A percentile compares a stretch with the other conserved stretches of the same genome.
Evolutionary conservation across 2,797 vertebrate genomes (phyloP).

Genomic region (Diplodus sargus): DNA sequence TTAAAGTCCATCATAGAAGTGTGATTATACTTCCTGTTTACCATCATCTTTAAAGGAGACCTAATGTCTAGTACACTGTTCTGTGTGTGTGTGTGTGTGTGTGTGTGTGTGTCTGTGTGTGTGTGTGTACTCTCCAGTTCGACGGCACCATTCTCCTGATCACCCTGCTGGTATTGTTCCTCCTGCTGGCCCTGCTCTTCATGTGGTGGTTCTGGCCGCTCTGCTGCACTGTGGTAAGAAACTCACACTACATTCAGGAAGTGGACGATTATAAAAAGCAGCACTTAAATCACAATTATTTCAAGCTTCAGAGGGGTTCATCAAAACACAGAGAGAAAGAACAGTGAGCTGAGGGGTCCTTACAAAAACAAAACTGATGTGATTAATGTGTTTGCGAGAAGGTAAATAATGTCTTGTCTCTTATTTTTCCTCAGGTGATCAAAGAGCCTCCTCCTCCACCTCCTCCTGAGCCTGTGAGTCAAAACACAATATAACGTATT

Average conservation of each 20-base stretch:
- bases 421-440: constrained; percentile 86
- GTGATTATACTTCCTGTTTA: background rate
- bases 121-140: constrained; percentile 80
- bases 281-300: constrained; percentile 20
- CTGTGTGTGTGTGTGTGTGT: background rate
- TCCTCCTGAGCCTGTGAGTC: constrained; percentile 90
- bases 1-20: background rate
- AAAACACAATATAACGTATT: background rate
- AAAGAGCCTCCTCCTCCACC: constrained; percentile 92
- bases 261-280: background rate
- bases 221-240: constrained; percentile 89
- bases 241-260: constrained; percentile 16
- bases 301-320: background rate
- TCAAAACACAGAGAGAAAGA: background rate
- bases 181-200: constrained; percentile 85
- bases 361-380: background rate
- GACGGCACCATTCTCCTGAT: constrained; percentile 93
- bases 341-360: background rate
- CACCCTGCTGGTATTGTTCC: constrained; percentile 89
- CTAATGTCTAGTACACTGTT: too few species aligned
- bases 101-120: background rate
- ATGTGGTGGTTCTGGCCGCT: constrained; percentile 92
- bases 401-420: constrained; percentile 11
- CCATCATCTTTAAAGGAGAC: too few species aligned
- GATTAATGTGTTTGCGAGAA: constrained; percentile 26